These are phyloP conservation scores for Nothoprocta pentlandii DNA, from an alignment of 2,113 vertebrate genomes.

Conservation along the genomic window DNA sequence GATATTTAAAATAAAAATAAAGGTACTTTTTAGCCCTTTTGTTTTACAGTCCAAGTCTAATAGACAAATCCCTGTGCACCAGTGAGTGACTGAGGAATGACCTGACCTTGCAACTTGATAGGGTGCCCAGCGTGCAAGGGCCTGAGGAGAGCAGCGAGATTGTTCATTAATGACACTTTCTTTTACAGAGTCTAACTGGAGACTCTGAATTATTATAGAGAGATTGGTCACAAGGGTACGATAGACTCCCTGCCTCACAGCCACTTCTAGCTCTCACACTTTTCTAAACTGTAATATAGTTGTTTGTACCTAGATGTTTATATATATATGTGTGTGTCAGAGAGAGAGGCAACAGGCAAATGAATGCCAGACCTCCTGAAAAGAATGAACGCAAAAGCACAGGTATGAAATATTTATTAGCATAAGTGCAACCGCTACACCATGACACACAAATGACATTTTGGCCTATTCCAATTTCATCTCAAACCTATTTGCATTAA, in stretches of 20 bases:
- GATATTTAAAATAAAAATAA: neutral
- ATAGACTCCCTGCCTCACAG: neutral
- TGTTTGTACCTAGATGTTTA: neutral
- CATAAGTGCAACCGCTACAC: neutral
- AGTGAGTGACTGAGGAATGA: neutral
- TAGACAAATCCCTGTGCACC: neutral
- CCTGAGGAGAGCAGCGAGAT: neutral
- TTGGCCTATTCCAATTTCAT: neutral
- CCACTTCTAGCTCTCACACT: neutral
- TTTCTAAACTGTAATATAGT: neutral
- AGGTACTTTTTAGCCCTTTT: neutral
- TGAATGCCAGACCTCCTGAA: neutral
- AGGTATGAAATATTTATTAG: neutral
- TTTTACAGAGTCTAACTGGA: neutral
- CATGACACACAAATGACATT: neutral
- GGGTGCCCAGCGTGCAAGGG: neutral
- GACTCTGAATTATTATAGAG: neutral
- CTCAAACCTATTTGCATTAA: neutral
- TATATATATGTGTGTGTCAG: no score
- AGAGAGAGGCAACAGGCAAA: neutral
- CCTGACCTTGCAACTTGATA: neutral
- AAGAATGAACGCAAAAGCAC: neutral
- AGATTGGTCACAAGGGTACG: neutral
- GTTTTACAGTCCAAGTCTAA: neutral
- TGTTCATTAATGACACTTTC: neutral